Conservation (phyloP, 2,888 invertebrate species). For the Caenorhabditis zanzibari region DNA sequence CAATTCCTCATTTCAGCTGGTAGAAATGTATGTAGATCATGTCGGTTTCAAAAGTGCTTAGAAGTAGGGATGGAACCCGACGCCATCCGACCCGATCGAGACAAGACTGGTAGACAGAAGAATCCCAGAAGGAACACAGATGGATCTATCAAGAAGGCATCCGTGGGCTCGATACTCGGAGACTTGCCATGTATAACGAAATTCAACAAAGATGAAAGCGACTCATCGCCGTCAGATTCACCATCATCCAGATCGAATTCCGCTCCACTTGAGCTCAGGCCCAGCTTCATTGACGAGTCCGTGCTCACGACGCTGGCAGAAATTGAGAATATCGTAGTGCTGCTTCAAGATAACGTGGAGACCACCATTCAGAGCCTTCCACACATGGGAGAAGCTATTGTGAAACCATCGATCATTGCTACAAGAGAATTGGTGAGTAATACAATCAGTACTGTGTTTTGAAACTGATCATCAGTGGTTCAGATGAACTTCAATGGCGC, state of each 20-base stretch:
- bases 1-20: constrained; percentile 73
- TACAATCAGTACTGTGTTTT: not conserved
- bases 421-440: constrained; percentile 68
- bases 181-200: constrained; percentile 61
- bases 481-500: constrained; percentile 76
- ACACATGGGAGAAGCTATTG: constrained; percentile 65
- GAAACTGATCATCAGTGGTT: constrained; percentile 53
- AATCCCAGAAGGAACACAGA: constrained; percentile 77
- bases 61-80: constrained; percentile 83
- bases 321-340: constrained; percentile 79
- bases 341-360: constrained; percentile 64
- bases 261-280: constrained; percentile 47
- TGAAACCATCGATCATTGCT: constrained; percentile 69
- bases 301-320: constrained; percentile 78
- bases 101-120: constrained; percentile 83
- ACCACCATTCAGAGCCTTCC: constrained; percentile 48
- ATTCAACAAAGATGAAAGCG: constrained; percentile 62
- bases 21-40: constrained; percentile 82
- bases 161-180: constrained; percentile 54
- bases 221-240: constrained; percentile 47
- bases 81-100: constrained; percentile 82
- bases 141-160: constrained; percentile 52
- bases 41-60: constrained; percentile 82
- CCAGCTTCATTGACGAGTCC: constrained; percentile 62
- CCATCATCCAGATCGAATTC: constrained; percentile 66